Evolutionary conservation across 2,888 invertebrate species (phyloP).

Genomic region (Acrocyrtus sp.): DNA sequence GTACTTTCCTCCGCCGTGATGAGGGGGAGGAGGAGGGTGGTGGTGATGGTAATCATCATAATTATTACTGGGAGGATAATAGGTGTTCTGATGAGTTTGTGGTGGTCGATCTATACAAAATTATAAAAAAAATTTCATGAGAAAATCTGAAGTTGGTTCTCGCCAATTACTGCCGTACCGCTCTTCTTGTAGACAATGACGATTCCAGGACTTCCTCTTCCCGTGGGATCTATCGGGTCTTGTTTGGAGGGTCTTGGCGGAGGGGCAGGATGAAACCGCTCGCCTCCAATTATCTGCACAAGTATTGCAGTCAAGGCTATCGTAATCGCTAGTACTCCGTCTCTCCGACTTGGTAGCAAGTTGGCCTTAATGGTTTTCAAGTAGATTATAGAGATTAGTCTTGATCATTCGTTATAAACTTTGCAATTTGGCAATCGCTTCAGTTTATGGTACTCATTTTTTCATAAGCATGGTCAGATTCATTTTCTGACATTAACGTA

Average conservation of each 20-base stretch:
- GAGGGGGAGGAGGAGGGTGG: conserved; percentile 44
- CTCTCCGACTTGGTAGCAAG: conserved; percentile 30
- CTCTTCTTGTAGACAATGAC: conserved; percentile 63
- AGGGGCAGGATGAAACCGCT: conserved; percentile 58
- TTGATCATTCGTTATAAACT: not conserved
- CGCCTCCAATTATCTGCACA: conserved; percentile 45
- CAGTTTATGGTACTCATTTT: no score
- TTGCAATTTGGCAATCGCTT: no score
- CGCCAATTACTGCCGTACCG: no score
- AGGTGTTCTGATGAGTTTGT: conserved; percentile 51
- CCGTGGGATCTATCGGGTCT: conserved; percentile 63
- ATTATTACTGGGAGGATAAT: conserved; percentile 50
- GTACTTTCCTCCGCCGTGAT: conserved; percentile 50
- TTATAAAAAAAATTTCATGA: not conserved
- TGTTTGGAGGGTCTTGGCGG: conserved; percentile 56
- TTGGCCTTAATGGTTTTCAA: not conserved
- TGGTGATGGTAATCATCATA: conserved; percentile 55
- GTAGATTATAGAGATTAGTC: not conserved
- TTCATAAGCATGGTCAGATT: no score
- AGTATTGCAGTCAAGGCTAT: conserved; percentile 37
- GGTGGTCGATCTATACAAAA: conserved; percentile 28
- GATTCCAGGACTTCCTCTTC: conserved; percentile 61
- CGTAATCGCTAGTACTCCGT: conserved; percentile 27
- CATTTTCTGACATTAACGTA: no score
- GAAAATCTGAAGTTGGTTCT: no score